These are phyloP conservation scores for Zeuzera pyrina DNA, from an alignment of 2,888 invertebrate genomes.

Conservation along the genomic window DNA sequence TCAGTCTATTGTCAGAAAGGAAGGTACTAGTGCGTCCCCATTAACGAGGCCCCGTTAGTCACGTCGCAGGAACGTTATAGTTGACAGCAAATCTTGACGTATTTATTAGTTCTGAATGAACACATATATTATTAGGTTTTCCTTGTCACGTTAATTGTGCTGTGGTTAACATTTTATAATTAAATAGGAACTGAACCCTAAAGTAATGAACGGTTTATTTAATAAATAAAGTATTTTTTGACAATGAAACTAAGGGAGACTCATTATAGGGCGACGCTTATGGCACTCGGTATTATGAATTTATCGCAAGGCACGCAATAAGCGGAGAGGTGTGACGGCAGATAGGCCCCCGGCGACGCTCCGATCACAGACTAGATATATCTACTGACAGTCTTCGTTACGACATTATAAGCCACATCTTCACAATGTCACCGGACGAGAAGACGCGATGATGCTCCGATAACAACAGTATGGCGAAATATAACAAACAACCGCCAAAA, in stretches of 20 bases:
- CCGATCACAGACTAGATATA: conserved; percentile 71
- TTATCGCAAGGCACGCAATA: conserved; percentile 69
- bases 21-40: conserved; percentile 49
- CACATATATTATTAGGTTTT: too few relatives aligned
- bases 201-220: too few relatives aligned
- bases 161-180: too few relatives aligned
- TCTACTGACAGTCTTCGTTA: conserved; percentile 65
- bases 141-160: too few relatives aligned
- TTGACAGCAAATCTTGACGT: conserved; percentile 23
- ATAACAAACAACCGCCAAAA: not conserved
- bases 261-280: conserved; percentile 35
- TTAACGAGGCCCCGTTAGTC: conserved; percentile 46
- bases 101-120: conserved; percentile 6
- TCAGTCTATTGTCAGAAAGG: conserved; percentile 73
- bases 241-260: conserved; percentile 24
- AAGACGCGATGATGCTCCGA: conserved; percentile 24
- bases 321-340: conserved; percentile 67
- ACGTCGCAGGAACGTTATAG: conserved; percentile 23
- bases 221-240: too few relatives aligned
- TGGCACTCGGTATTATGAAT: conserved; percentile 59
- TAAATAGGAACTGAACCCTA: too few relatives aligned
- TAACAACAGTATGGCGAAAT: not conserved
- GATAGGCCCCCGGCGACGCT: conserved; percentile 68
- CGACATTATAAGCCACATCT: conserved; percentile 51
- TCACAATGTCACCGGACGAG: conserved; percentile 34